These are phyloP conservation scores for Anseranas semipalmata DNA, from an alignment of 2,113 vertebrate species.

Conservation along the genomic window DNA sequence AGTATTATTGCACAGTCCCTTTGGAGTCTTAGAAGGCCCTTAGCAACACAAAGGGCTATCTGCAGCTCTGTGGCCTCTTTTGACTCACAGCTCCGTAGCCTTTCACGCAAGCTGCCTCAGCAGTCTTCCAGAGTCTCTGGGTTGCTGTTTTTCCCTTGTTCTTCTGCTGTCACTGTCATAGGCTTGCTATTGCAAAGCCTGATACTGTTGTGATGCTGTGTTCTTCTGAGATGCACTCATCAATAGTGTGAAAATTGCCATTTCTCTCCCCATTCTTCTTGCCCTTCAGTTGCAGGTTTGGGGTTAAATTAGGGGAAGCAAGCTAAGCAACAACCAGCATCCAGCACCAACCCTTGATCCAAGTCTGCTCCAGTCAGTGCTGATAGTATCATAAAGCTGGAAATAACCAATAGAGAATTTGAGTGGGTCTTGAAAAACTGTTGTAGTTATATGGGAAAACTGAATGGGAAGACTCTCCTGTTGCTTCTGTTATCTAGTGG, in stretches of 20 bases:
- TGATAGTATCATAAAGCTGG: neutral
- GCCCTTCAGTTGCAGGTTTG: neutral
- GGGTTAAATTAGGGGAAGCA: neutral
- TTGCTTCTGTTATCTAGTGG: neutral
- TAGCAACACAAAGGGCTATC: neutral
- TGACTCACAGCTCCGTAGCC: neutral
- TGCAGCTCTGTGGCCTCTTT: neutral
- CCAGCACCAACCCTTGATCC: neutral
- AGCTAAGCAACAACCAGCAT: neutral
- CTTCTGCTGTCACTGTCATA: neutral
- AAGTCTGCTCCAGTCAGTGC: neutral
- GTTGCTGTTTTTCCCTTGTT: neutral
- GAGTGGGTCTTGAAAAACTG: neutral
- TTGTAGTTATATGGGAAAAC: neutral
- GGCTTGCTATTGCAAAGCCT: neutral
- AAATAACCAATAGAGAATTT: neutral
- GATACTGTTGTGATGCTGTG: neutral
- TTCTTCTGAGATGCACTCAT: neutral
- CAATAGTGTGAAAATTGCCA: neutral
- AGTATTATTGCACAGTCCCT: neutral
- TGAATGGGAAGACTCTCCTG: neutral
- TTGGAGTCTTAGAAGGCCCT: neutral
- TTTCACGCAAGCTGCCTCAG: neutral
- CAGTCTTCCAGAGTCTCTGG: neutral
- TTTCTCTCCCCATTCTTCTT: neutral